Percentiles rank a stretch among this genome's conserved stretches.
Conservation (phyloP, 2,888 invertebrate genomes). For the Ectobius pallidus region DNA sequence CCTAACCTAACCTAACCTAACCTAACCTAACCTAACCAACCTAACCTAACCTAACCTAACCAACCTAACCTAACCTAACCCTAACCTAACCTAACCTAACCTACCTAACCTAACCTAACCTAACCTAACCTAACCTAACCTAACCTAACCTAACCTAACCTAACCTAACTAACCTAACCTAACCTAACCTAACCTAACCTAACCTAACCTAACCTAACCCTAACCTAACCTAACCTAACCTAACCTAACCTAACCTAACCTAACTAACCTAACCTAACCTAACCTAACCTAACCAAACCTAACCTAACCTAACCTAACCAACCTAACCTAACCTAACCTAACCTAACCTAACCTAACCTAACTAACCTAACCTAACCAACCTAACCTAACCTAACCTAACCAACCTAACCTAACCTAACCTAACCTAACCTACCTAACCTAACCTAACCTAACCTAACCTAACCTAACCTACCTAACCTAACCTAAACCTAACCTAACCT, state of each 20-base stretch:
- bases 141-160: constrained; percentile 32
- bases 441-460: constrained; percentile 9
- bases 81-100: constrained; percentile 23
- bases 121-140: constrained; percentile 30
- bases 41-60: constrained; percentile 33
- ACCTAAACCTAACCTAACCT: constrained; percentile 6
- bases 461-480: neutral
- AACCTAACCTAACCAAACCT: constrained; percentile 32
- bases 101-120: constrained; percentile 25
- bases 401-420: neutral
- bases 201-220: constrained; percentile 32
- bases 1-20: constrained; percentile 9
- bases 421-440: neutral
- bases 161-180: constrained; percentile 28
- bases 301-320: constrained; percentile 32
- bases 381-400: neutral
- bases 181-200: constrained; percentile 31
- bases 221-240: constrained; percentile 14
- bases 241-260: constrained; percentile 27
- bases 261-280: constrained; percentile 31
- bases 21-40: constrained; percentile 5
- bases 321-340: constrained; percentile 33
- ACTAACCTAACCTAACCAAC: constrained; percentile 8
- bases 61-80: constrained; percentile 32
- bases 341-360: constrained; percentile 28